phyloP scores from a whole-genome alignment of 2,888 invertebrate genomes.

The Drosophila fulvimacula region DNA sequence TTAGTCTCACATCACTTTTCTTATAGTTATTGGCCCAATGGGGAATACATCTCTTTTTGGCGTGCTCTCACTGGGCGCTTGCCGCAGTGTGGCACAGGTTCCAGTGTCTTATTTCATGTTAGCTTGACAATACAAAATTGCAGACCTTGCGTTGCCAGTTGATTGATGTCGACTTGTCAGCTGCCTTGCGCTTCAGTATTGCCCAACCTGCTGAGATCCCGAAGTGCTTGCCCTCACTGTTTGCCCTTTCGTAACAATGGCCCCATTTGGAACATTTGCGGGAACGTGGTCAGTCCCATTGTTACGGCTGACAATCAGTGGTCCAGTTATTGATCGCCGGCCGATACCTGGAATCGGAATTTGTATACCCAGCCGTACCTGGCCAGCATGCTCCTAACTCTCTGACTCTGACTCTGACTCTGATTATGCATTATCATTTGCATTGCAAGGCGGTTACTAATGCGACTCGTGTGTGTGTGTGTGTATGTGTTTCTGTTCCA shows the following conservation, averaged over 20 bases:
- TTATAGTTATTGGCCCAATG: neutral
- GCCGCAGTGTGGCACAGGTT: slow-evolving; percentile 14
- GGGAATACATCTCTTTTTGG: neutral
- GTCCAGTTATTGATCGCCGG: slow-evolving; percentile 22
- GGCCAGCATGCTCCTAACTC: neutral
- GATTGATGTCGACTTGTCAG: slow-evolving; percentile 72
- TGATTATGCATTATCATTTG: slow-evolving; percentile 17
- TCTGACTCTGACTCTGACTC: neutral
- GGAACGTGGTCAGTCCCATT: slow-evolving; percentile 20
- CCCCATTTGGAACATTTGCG: slow-evolving; percentile 22
- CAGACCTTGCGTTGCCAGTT: slow-evolving; percentile 52
- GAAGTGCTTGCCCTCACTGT: neutral
- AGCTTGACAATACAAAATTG: slow-evolving; percentile 39
- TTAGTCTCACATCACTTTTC: neutral
- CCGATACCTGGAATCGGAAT: neutral
- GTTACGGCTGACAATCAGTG: slow-evolving; percentile 19
- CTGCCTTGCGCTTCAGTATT: slow-evolving; percentile 26
- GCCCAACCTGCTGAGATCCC: slow-evolving; percentile 5
- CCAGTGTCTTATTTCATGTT: slow-evolving; percentile 35
- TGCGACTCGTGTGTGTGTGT: slow-evolving; percentile 1
- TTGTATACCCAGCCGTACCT: neutral
- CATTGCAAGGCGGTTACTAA: neutral
- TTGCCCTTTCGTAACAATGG: slow-evolving; percentile 27
- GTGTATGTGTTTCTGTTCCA: slow-evolving; percentile 10
- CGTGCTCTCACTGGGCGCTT: neutral